Base-by-base conservation (phyloP, 2,888 invertebrate genomes). In the Seira musarum region DNA sequence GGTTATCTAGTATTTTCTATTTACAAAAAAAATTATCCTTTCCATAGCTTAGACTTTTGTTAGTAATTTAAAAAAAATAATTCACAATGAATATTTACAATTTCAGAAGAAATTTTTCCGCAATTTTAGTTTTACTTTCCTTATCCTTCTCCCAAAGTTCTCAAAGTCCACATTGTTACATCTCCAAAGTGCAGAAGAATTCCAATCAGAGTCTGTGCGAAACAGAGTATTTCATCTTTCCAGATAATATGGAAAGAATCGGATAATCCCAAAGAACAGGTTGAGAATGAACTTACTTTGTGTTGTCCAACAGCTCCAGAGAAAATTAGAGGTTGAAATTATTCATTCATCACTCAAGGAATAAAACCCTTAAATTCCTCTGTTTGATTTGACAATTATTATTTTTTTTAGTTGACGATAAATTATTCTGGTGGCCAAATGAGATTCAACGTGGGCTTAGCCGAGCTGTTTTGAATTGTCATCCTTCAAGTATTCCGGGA, bases 381-480 rank as follows among this genome's bases (percentile, higher is more conserved):
- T 40, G 40, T 40, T 40, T 13, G 13, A 40, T 40, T 40, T 40
- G 5, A 40, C 40, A 40, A 40, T 5, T 15, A 60, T 25, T 60
- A 5, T 46, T 69, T 68, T 3, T 64, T 64, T 64, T 24, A 78
- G 78, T 78, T 60, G 71, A 71, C 49, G 78, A 78, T 0, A 67
- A 66, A 35, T 66, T 64, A n/a, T 78, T 78, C 19, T 78, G 78
- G 74, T 82, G 82, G 82, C 82, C 82, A 0, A 78, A 79, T 66
- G 82, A 82, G 35, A 69, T 71, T 17, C 57, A 79, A 21, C 68
- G 81, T 10, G 75, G 72, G 13, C 61, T 82, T 2, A 74, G 70
- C 21, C 60, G 75, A 71, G 82, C 78, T 8, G 69, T 82, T n/a
- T 13, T 82, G 8, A 74, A 66, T 5, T 82, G 82, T 25, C 70